Base-by-base conservation (phyloP, 1,140 invertebrate species). In the Hycleus phaleratus region DNA sequence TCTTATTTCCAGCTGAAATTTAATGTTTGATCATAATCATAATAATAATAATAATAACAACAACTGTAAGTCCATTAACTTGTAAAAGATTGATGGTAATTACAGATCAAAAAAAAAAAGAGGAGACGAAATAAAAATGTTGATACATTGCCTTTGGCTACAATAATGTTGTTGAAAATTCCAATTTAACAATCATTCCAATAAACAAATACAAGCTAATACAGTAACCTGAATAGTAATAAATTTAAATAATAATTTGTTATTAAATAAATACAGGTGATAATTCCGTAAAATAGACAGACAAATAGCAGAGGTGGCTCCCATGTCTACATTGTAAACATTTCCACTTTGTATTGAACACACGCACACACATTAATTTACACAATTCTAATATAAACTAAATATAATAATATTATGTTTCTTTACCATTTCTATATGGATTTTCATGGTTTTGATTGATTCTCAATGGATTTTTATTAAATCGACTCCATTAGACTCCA, bases 401-500 rank as follows among this genome's bases (percentile, higher is more conserved):
- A 74, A 66, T 74, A 75, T 75, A 74, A 74, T 75, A 74, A 64
- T 55, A 53, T 59, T 53, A 7, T 49, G 56, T 61, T 64, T 65
- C 44, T 62, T 73, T 74, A 75, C 71, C 72, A 72, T 73, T 70
- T 71, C 64, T 52, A 60, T 63, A 18, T 49, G 58, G 62, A 68
- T 71, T 71, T 69, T 68, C 67, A 71, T 71, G 56, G 46, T 71
- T 71, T 63, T 62, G 46, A 60, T 59, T 63, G 59, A 67, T 62
- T 70, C 67, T 71, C 57, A 69, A 59, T 61, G 48, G 54, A 69
- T 74, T 73, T 68, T 70, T 64, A 68, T 63, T 69, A 70, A 72
- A 71, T 72, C 71, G 70, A 68, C 70, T 74, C 71, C 71, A 73
- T 73, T 73, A 74, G 71, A 74, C 74, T 75, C 74, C 74, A 75